Base-by-base conservation (phyloP, 37 sponge, comb jelly and placozoan species). In the Spongilla lacustris region DNA sequence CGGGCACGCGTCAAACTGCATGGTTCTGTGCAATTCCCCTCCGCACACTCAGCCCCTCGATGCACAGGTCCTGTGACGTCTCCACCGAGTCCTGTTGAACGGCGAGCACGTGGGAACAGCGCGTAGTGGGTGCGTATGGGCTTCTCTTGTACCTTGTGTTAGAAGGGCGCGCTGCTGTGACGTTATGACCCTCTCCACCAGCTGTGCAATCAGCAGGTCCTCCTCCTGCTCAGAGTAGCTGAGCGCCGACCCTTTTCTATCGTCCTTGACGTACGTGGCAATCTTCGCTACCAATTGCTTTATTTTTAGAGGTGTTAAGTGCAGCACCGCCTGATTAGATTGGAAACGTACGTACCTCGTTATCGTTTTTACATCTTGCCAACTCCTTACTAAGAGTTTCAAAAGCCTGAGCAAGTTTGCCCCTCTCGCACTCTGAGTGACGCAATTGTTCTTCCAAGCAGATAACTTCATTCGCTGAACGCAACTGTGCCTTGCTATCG, bases 321-420 rank as follows among this genome's bases (percentile, higher is more conserved):
- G 58, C 21, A 58, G 58, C 58, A 41, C 6, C 41, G 6, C 41
- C 41, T 41, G 6, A 41, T 41, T n/a, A 41, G 6, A 41, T 41
- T 41, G 41, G 41, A 22, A 32, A 11, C 22, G 36, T 75, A 75
- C 50, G 19, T 66, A 28, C 66, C 41, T 79, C 67, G 41, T 66
- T 79, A 46, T 79, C 66, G 22, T 28, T 79, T 48, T 79, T 33
- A 27, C 12, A 79, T 11, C 66, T 19, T 36, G 36, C 66, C 80
- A 49, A 26, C 31, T 41, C 46, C 0, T 79, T 30, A 36, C 66
- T 4, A 12, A 79, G 80, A 58, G 58, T 17, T 17, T 58, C 58
- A 14, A 58, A 58, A 17, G 58, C 58, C 12, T 14, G 58, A 58
- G 58, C 19, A 58, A 58, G 58, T 58, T 10, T 58, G 58, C 11